Evolutionary conservation across 1,140 invertebrate genomes (phyloP), one percentile per base, ranked within the genome.

Genomic region (Brachionus koreanus): DNA sequence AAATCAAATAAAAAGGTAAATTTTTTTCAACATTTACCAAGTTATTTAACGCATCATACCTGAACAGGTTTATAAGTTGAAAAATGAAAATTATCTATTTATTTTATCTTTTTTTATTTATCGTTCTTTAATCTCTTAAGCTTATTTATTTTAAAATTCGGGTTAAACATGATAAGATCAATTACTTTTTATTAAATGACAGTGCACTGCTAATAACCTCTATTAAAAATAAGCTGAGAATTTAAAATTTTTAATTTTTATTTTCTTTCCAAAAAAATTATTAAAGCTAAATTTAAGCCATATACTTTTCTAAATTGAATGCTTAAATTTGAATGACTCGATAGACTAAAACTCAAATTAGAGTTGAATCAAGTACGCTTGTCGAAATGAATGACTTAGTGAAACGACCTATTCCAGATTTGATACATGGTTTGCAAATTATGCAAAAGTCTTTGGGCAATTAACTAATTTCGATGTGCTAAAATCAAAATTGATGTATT

Each of bases 1-100:
- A 57, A 57, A 25, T 57, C 19, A 57, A 65, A 65, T 65, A 65
- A 65, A 65, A 65, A 65, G 63, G 63, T 65, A 65, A 16, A 65
- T 23, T 65, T 65, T 65, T 65, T 29, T 65, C 25, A 65, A 65
- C 25, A 33, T 65, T 65, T 35, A 12, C 25, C 13, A 65, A 65
- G 49, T 57, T 57, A 57, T 19, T 57, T 9, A 57, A 57, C 3
- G 16, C 49, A 57, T 19, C 16, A 57, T 57, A 57, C 49, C 49
- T 57, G 49, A 57, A 19, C 49, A 57, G 19, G 49, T 65, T 65
- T 65, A 16, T 13, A 37, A 65, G 63, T 65, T 25, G 63, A 65
- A 29, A 65, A 65, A 65, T 12, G 33, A 65, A 65, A 65, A 33
- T 12, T 65, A 65, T 65, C 63, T 65, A 65, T 65, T 33, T 65